Evolutionary conservation across 2,113 vertebrate genomes (phyloP).

Genomic region (Thalassarche chlororhynchos): DNA sequence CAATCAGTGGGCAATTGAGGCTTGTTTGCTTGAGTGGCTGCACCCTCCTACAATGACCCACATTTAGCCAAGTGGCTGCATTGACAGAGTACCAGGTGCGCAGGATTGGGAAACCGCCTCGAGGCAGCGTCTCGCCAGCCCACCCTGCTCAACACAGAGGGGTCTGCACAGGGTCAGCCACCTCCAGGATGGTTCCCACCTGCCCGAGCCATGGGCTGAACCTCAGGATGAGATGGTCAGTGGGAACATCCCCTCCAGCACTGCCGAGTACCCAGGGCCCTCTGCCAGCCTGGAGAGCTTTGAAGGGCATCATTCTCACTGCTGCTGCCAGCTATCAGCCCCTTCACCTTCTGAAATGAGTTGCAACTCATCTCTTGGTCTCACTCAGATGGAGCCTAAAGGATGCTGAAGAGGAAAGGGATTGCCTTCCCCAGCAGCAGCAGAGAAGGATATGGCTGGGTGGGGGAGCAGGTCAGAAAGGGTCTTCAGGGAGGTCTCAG

Average conservation of each 20-base stretch:
- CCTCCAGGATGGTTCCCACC: background rate
- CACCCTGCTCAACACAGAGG: fast-evolving
- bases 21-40: conserved; percentile 58
- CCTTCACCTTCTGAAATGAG: background rate
- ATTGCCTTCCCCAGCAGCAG: background rate
- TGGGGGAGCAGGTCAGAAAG: background rate
- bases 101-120: background rate
- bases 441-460: background rate
- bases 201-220: fast-evolving
- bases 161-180: background rate
- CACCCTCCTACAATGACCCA: conserved; percentile 60
- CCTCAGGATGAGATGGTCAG: fast-evolving
- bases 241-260: background rate
- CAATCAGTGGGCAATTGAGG: conserved; percentile 68
- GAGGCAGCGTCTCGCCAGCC: background rate
- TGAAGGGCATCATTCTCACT: background rate
- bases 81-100: conserved; percentile 61
- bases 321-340: background rate
- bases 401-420: background rate
- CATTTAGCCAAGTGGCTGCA: conserved; percentile 65
- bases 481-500: background rate
- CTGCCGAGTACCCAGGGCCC: background rate
- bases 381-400: background rate
- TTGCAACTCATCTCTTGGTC: background rate
- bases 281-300: background rate